Conservation (phyloP, 2,797 vertebrate genomes). For the Macropodus opercularis region DNA sequence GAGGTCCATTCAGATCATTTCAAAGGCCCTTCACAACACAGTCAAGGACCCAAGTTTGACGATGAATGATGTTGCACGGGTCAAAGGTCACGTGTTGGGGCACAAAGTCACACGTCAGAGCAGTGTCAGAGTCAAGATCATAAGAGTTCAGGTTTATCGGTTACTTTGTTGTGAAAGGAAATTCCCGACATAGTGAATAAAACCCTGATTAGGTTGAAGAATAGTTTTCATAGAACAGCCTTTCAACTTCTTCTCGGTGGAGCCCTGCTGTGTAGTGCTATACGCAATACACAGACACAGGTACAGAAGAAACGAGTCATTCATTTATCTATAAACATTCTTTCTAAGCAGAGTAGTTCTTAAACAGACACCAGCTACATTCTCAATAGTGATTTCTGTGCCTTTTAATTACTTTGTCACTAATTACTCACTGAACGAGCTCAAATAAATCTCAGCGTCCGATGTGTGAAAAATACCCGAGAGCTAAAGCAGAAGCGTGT, state of each 20-base stretch:
- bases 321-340: not conserved
- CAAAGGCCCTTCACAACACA: conserved; percentile 52
- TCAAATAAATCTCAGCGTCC: conserved; percentile 26
- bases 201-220: too few relatives aligned
- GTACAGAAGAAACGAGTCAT: too few relatives aligned
- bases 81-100: conserved; percentile 50
- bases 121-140: conserved; percentile 42
- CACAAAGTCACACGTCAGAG: conserved; percentile 47
- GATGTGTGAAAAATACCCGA: conserved; percentile 44
- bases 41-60: conserved; percentile 32
- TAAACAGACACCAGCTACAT: conserved; percentile 9
- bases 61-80: conserved; percentile 56
- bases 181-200: too few relatives aligned
- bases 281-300: too few relatives aligned
- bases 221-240: too few relatives aligned
- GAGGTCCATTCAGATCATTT: conserved; percentile 64
- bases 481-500: conserved; percentile 43
- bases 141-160: conserved; percentile 24
- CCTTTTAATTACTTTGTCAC: conserved; percentile 10
- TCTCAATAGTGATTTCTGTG: not conserved
- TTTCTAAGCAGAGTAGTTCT: too few relatives aligned
- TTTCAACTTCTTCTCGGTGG: too few relatives aligned
- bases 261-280: too few relatives aligned
- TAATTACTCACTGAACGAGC: conserved; percentile 19
- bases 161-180: not conserved